Percentiles rank a stretch among this genome's conserved stretches.
These are phyloP conservation scores for Subacronicta megacephala DNA, from an alignment of 2,888 invertebrate genomes.

Conservation along the genomic window DNA sequence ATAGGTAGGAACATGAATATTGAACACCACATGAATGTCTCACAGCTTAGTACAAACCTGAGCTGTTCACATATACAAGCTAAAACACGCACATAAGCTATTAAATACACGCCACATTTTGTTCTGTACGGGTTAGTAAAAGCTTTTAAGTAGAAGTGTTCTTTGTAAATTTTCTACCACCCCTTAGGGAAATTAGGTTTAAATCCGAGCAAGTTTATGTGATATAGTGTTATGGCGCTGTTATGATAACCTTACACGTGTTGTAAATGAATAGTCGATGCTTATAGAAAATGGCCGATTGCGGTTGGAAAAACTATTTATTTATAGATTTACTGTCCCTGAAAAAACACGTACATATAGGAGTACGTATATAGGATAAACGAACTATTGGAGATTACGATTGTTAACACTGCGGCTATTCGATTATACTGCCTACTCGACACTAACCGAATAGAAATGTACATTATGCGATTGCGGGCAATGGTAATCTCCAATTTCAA, in stretches of 20 bases:
- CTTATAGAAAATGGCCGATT: slow-evolving; percentile 4
- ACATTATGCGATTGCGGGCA: slow-evolving; percentile 9
- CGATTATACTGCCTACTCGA: neutral
- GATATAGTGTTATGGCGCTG: slow-evolving; percentile 25
- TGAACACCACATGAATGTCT: neutral
- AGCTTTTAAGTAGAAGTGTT: slow-evolving; percentile 34
- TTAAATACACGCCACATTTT: slow-evolving; percentile 24
- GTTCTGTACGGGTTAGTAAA: slow-evolving; percentile 9
- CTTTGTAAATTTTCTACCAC: slow-evolving; percentile 38
- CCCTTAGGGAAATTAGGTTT: slow-evolving; percentile 50
- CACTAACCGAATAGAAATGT: slow-evolving; percentile 10
- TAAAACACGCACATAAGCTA: slow-evolving; percentile 25
- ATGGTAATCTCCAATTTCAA: slow-evolving; percentile 19
- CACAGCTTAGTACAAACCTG: slow-evolving; percentile 9
- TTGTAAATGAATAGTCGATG: slow-evolving; percentile 8
- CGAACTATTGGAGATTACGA: too few relatives aligned
- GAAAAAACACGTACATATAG: neutral
- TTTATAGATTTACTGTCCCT: slow-evolving; percentile 14
- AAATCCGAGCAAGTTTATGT: slow-evolving; percentile 37
- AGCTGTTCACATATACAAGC: slow-evolving; percentile 7
- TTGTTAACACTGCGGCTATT: neutral
- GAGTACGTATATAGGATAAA: too few relatives aligned
- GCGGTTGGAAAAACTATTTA: neutral
- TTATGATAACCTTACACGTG: slow-evolving; percentile 26
- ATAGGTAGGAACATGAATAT: neutral